Base-by-base conservation (phyloP, 2,113 vertebrate species). In the Lucifuga dentata region DNA sequence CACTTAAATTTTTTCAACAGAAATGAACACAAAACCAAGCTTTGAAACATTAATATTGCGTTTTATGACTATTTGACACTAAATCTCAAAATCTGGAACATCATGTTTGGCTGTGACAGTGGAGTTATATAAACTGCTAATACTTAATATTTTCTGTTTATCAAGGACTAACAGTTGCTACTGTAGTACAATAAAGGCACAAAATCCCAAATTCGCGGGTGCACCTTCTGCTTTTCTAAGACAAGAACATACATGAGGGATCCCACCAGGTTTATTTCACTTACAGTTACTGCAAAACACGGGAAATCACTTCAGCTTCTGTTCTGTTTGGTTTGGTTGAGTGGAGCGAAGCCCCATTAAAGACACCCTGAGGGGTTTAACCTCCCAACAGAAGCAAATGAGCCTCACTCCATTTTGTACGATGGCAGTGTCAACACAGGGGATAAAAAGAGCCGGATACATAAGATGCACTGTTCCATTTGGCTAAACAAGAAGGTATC, bases 371-470 rank as follows among this genome's bases (percentile, higher is more conserved):
- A 53, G 53, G 66, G 78, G 36, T 81, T 86, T 64, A 52, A 64
- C 45, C 36, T 59, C 70, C 56, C 23, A 72, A 38, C 39, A 71
- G 53, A 77, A 64, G 57, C 64, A 56, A 77, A 70, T 41, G 60
- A 74, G 60, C 15, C 24, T 41, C 12, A 21, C 45, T 72, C 39
- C 66, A 56, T 68, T 66, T 71, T 66, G 26, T 75, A 53, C 62
- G 64, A 61, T 36, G 58, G 56, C 35, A 0, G 41, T 59, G 17
- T 44, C 50, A 77, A 40, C 76, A 53, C 81, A 78, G 46, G 68
- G 78, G 72, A 80, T 62, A 57, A 57, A 91, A 74, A 67, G 64
- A 62, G 73, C 57, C 24, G 83, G 78, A 88, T 75, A 80, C 29
- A 60, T 63, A 45, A 32, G 56, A 38, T 53, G 32, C 56, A 57